Percentiles rank a stretch among this genome's conserved stretches.
Evolutionary conservation across 2,888 invertebrate genomes (phyloP).

Genomic region (Spodoptera picta): DNA sequence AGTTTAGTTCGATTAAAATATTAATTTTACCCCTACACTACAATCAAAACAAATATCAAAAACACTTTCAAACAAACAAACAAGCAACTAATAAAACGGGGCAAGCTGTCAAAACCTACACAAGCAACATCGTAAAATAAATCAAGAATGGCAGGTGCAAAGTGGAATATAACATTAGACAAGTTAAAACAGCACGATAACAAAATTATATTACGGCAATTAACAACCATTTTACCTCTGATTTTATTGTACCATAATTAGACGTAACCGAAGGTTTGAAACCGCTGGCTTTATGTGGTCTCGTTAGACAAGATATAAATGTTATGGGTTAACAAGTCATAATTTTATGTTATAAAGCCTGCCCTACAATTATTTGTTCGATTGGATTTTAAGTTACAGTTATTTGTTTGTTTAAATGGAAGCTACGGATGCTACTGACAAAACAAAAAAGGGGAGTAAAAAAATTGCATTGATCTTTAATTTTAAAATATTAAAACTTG

Average conservation of each 20-base stretch:
- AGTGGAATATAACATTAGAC: conserved; percentile 60
- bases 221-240: conserved; percentile 75
- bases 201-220: conserved; percentile 74
- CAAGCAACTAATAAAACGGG: neutral
- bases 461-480: too few species aligned
- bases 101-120: conserved; percentile 24
- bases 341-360: conserved; percentile 21
- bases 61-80: neutral
- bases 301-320: conserved; percentile 37
- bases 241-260: conserved; percentile 75
- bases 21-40: too few species aligned
- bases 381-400: conserved; percentile 13
- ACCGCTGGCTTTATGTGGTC: conserved; percentile 60
- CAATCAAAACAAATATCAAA: conserved; percentile 1
- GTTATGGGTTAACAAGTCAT: conserved; percentile 37
- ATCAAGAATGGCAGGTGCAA: conserved; percentile 49
- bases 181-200: conserved; percentile 71
- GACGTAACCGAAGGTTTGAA: conserved; percentile 68
- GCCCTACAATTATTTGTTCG: conserved; percentile 23
- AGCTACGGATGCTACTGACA: neutral
- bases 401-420: conserved; percentile 7
- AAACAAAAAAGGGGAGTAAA: neutral
- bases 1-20: too few species aligned
- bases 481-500: neutral
- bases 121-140: conserved; percentile 28